phyloP scores from a whole-genome alignment of 1,140 invertebrate species.

The Calosoma granatense region DNA sequence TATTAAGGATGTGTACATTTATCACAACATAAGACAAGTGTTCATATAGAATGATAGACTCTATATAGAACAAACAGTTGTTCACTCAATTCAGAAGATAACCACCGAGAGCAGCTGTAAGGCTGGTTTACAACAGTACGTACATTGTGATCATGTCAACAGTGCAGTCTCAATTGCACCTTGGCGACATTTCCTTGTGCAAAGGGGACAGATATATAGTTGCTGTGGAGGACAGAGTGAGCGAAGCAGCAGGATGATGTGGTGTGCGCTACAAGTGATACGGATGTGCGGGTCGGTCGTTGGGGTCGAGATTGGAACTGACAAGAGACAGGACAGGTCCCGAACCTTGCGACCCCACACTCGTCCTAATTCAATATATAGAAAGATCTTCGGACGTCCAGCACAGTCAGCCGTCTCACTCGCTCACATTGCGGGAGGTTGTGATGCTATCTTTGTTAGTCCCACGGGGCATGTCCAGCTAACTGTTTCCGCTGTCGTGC shows the following conservation, averaged over 20 bases:
- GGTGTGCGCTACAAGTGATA: neutral
- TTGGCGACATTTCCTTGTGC: neutral
- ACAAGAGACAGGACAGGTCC: neutral
- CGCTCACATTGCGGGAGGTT: neutral
- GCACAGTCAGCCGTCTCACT: neutral
- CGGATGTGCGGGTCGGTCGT: neutral
- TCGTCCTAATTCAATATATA: slow-evolving; percentile 2
- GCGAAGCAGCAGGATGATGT: neutral
- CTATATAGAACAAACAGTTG: neutral
- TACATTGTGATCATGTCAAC: too few relatives aligned
- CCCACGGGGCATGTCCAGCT: slow-evolving; percentile 1
- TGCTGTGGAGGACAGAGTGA: too few relatives aligned
- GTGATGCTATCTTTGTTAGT: neutral
- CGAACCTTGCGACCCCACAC: neutral
- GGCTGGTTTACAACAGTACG: too few relatives aligned
- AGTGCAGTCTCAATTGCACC: too few relatives aligned
- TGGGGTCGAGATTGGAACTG: neutral
- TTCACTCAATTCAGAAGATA: neutral
- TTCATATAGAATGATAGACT: too few relatives aligned
- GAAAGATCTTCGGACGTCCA: neutral
- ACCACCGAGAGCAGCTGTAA: too few relatives aligned
- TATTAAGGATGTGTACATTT: too few relatives aligned
- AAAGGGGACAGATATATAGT: too few relatives aligned
- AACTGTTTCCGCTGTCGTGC: slow-evolving; percentile 2
- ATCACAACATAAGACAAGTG: too few relatives aligned